These are phyloP conservation scores for Hipposideros armiger DNA, from an alignment of 2,113 vertebrate species.

Conservation along the genomic window DNA sequence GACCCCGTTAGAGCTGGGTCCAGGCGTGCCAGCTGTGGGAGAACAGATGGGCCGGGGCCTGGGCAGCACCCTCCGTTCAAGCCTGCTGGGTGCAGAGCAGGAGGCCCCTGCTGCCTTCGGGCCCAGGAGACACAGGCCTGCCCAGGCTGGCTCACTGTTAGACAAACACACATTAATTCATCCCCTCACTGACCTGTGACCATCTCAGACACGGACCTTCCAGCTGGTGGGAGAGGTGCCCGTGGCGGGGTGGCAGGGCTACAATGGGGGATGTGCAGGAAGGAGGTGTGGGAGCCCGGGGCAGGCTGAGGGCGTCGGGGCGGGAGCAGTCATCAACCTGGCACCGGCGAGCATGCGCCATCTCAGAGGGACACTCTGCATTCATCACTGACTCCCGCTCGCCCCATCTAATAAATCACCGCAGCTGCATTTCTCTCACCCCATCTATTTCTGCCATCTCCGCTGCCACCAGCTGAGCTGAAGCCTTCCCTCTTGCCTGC, in stretches of 20 bases:
- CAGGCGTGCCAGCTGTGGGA: not conserved
- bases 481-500: not conserved
- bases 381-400: fast-evolving
- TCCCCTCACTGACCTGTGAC: not conserved
- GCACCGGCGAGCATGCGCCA: fast-evolving
- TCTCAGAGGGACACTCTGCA: fast-evolving
- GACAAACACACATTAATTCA: not conserved
- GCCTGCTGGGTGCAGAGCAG: not conserved
- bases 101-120: not conserved
- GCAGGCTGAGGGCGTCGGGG: fast-evolving
- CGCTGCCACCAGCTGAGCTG: fast-evolving
- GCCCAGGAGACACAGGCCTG: not conserved
- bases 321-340: not conserved
- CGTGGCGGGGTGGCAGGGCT: not conserved
- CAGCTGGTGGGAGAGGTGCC: not conserved
- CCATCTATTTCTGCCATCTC: not conserved
- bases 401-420: not conserved
- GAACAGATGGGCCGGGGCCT: not conserved
- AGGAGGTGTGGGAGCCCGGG: not conserved
- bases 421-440: fast-evolving
- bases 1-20: not conserved
- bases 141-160: not conserved
- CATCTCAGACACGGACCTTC: not conserved
- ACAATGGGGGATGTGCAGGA: fast-evolving
- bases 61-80: not conserved